Conservation (phyloP, 2,888 invertebrate genomes). For the Nemurella pictetii region DNA sequence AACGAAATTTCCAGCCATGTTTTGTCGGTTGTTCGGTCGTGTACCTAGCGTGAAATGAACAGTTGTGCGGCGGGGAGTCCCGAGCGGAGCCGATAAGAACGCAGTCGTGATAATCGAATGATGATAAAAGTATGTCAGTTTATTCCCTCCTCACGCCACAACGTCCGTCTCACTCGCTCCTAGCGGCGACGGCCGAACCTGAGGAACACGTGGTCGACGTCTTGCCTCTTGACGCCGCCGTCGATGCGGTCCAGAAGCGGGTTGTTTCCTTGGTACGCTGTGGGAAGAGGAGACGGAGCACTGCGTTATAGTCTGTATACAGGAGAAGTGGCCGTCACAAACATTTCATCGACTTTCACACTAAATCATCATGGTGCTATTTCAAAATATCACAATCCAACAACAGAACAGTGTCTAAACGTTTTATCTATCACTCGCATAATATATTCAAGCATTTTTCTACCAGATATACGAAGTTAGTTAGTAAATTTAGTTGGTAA, state of each 20-base stretch:
- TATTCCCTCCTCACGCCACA: not conserved
- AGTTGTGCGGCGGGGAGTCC: not conserved
- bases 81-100: not conserved
- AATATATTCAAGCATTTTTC: too few relatives aligned
- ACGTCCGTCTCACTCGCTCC: constrained; percentile 35
- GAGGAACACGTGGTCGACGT: constrained; percentile 88
- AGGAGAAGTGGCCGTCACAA: too few relatives aligned
- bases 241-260: constrained; percentile 52
- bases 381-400: too few relatives aligned
- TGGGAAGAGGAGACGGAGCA: constrained; percentile 45
- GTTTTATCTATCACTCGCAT: too few relatives aligned
- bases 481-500: too few relatives aligned
- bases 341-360: too few relatives aligned
- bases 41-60: not conserved
- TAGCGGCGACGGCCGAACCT: constrained; percentile 84
- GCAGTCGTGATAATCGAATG: not conserved
- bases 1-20: not conserved
- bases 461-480: too few relatives aligned
- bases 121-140: not conserved
- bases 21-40: not conserved
- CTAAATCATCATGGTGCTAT: too few relatives aligned
- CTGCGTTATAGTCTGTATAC: too few relatives aligned
- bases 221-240: constrained; percentile 79
- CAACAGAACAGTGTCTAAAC: too few relatives aligned
- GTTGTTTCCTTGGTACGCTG: constrained; percentile 50